Conservation (phyloP, 2,888 invertebrate species). For the Latheticus oryzae region DNA sequence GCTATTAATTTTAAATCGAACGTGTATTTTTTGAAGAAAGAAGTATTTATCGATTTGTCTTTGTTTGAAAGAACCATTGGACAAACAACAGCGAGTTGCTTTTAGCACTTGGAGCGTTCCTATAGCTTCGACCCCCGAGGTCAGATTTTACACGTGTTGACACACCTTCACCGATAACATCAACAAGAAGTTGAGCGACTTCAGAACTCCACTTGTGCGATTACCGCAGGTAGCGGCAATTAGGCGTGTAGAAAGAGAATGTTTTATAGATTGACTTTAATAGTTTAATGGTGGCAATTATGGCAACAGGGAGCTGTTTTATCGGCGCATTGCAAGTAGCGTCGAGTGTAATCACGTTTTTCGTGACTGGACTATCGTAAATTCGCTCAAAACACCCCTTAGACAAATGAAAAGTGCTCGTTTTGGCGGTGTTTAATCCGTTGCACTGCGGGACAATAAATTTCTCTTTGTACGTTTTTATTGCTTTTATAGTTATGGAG, state of each 20-base stretch:
- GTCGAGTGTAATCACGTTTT: constrained; percentile 54
- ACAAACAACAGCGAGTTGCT: neutral
- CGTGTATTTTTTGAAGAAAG: constrained; percentile 18
- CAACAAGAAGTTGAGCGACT: constrained; percentile 1
- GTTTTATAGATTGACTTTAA: constrained; percentile 55
- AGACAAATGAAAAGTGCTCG: constrained; percentile 19
- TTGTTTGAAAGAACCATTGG: neutral
- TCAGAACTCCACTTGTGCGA: constrained; percentile 31
- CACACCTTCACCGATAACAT: constrained; percentile 23
- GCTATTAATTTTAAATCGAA: constrained; percentile 21
- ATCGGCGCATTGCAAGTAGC: constrained; percentile 55
- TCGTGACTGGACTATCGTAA: constrained; percentile 53
- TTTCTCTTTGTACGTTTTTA: too few species aligned
- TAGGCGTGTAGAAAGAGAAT: constrained; percentile 46
- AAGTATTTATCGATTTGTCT: constrained; percentile 1
- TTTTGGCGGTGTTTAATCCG: too few species aligned
- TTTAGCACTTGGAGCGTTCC: too few species aligned
- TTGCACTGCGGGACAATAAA: too few species aligned
- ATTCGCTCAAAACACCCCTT: constrained; percentile 37
- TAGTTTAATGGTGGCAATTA: constrained; percentile 59
- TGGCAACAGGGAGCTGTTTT: constrained; percentile 52
- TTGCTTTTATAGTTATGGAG: too few species aligned
- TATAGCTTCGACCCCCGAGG: too few species aligned
- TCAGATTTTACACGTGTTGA: constrained; percentile 12
- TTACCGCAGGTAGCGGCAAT: constrained; percentile 51